Conservation (phyloP, 2,113 vertebrate genomes). For the Okapia johnstoni region DNA sequence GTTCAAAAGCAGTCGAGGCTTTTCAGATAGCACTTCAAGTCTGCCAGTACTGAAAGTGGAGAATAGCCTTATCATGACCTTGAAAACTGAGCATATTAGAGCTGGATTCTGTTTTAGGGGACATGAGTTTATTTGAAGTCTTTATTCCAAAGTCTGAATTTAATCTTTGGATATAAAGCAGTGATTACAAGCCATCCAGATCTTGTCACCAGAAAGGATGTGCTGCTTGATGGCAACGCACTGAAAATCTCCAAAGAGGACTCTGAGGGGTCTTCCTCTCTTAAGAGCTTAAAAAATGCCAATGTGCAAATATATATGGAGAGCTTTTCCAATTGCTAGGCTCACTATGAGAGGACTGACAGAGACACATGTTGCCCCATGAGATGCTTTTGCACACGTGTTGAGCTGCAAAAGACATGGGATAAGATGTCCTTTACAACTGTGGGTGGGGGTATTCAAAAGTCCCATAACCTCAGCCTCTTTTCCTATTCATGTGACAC, state of each 20-base stretch:
- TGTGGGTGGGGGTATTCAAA: not conserved
- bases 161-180: conserved; percentile 31
- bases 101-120: not conserved
- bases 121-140: not conserved
- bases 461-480: not conserved
- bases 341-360: not conserved
- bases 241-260: not conserved
- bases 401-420: not conserved
- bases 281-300: conserved; percentile 40
- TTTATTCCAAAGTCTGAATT: not conserved
- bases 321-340: not conserved
- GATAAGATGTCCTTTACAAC: not conserved
- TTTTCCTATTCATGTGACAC: not conserved
- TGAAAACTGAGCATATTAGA: not conserved
- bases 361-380: not conserved
- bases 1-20: not conserved
- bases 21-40: too few species aligned
- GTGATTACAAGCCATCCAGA: not conserved
- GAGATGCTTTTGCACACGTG: not conserved
- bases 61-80: not conserved
- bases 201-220: conserved; percentile 11
- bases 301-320: conserved; percentile 15
- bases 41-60: not conserved
- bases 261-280: not conserved
- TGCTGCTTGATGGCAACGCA: not conserved